phyloP scores from a whole-genome alignment of 2,797 vertebrate species.

The Siniperca undulata region DNA sequence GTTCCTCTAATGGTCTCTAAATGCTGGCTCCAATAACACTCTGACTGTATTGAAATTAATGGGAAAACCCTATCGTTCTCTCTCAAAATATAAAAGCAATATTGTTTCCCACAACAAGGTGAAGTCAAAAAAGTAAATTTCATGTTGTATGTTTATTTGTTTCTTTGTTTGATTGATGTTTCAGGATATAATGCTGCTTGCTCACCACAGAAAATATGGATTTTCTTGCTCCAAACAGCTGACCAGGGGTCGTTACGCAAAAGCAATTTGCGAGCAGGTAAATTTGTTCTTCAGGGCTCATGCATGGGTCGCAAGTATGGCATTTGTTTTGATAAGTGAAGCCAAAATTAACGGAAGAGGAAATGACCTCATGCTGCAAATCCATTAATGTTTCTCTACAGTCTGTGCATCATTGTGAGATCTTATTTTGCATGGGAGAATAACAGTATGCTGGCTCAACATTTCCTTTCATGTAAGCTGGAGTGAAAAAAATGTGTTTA shows the following conservation, averaged over 20 bases:
- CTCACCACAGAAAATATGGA: not conserved
- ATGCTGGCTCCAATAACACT: not conserved
- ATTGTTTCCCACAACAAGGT: not conserved
- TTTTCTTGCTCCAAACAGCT: not conserved
- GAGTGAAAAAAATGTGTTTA: not conserved
- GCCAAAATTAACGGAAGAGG: not conserved
- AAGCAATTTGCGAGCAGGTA: not conserved
- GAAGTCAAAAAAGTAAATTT: not conserved
- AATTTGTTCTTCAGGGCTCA: not conserved
- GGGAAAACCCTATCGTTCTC: not conserved
- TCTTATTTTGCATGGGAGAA: constrained; percentile 2
- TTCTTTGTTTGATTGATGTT: not conserved
- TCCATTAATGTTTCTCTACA: not conserved
- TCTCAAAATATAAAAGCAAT: not conserved
- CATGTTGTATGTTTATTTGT: not conserved
- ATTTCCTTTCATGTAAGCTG: not conserved
- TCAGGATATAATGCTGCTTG: not conserved
- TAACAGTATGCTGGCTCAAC: not conserved
- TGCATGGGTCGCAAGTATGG: not conserved
- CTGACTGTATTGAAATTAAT: not conserved
- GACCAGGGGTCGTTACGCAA: not conserved
- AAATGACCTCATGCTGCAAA: not conserved
- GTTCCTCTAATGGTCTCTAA: not conserved
- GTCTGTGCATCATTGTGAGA: not conserved
- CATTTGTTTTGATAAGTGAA: not conserved